phyloP scores from a whole-genome alignment of 2,113 vertebrate species.

The Glaucidium brasilianum region DNA sequence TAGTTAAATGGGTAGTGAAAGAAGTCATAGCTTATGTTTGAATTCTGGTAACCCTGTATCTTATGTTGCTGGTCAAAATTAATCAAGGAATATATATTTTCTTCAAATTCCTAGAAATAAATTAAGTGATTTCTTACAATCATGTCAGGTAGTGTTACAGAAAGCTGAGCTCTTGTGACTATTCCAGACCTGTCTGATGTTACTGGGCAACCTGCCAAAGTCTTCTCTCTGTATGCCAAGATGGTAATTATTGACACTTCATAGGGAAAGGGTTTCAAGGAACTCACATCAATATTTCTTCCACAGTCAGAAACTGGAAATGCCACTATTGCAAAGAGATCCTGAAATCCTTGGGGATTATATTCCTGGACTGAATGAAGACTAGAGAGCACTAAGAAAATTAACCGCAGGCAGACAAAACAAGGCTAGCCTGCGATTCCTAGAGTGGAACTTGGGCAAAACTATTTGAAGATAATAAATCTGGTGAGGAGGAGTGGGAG shows the following conservation, averaged over 20 bases:
- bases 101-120: slow-evolving; percentile 69
- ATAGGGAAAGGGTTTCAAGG: slow-evolving; percentile 72
- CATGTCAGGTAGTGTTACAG: slow-evolving; percentile 73
- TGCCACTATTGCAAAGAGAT: slow-evolving; percentile 42
- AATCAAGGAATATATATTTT: background rate
- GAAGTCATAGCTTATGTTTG: background rate
- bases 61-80: background rate
- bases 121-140: slow-evolving; percentile 74
- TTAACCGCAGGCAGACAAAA: background rate
- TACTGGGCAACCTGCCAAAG: slow-evolving; percentile 72
- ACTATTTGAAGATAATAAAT: background rate
- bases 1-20: background rate
- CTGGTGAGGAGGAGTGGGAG: background rate
- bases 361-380: background rate
- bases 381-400: background rate
- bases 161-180: slow-evolving; percentile 72
- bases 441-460: background rate
- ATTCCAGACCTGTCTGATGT: slow-evolving; percentile 72
- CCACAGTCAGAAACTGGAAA: slow-evolving; percentile 68
- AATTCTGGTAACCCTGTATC: background rate
- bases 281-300: slow-evolving; percentile 73
- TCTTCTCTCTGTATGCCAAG: slow-evolving; percentile 66
- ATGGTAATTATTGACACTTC: slow-evolving; percentile 76
- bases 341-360: slow-evolving; percentile 51
- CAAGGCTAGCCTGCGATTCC: background rate